Conservation (phyloP, 2,797 vertebrate species). For the Halcyon badia region DNA sequence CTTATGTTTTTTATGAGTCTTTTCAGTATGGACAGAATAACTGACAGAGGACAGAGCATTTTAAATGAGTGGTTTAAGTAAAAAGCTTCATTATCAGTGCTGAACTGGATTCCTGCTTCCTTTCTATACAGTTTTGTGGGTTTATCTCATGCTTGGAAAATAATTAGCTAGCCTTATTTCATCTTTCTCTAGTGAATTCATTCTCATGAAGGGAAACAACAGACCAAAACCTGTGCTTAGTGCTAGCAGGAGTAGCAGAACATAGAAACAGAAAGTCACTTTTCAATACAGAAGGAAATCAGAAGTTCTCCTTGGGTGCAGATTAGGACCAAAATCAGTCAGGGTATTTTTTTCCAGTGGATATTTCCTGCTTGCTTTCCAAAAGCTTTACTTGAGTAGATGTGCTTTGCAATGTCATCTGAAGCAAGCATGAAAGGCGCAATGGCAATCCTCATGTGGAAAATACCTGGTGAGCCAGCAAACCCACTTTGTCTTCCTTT, state of each 20-base stretch:
- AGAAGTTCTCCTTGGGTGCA: neutral
- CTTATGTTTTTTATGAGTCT: neutral
- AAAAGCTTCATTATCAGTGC: constrained; percentile 28
- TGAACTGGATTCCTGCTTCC: neutral
- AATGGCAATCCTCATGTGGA: neutral
- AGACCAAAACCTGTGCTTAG: neutral
- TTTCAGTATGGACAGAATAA: neutral
- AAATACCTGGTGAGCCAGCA: neutral
- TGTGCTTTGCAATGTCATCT: neutral
- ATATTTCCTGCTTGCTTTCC: neutral
- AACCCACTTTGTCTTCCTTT: neutral
- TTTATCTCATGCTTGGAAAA: neutral
- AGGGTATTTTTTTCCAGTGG: neutral
- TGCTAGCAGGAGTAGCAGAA: neutral
- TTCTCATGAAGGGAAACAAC: neutral
- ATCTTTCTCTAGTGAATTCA: neutral
- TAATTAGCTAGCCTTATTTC: neutral
- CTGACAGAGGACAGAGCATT: neutral
- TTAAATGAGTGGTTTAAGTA: constrained; percentile 24
- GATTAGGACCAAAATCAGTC: neutral
- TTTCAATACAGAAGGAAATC: neutral
- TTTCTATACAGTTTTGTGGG: neutral
- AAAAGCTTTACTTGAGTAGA: neutral
- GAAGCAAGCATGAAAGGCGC: neutral
- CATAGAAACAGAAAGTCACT: neutral